These are phyloP conservation scores for Phacellophora camtschatica DNA, from an alignment of 30 jellyfish, hydroid and myxozoan genomes.

Conservation along the genomic window DNA sequence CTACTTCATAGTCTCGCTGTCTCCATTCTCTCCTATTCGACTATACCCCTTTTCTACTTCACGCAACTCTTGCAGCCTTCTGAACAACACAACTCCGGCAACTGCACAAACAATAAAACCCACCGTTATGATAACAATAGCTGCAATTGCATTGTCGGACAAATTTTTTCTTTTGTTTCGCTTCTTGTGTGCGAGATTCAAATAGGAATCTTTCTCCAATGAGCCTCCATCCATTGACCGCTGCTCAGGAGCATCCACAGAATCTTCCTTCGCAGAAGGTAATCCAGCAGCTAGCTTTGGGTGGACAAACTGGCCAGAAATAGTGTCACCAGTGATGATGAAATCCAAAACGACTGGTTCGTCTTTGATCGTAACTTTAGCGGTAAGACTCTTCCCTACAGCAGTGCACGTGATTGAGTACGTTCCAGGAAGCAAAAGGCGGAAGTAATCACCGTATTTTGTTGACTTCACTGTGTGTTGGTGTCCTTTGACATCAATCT, in stretches of 20 bases:
- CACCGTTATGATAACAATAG: constrained; percentile 81
- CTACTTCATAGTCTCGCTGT: constrained; percentile 27
- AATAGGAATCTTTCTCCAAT: constrained; percentile 8
- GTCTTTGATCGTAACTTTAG: constrained; percentile 23
- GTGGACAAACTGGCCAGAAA: constrained; percentile 68
- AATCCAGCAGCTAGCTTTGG: constrained; percentile 6
- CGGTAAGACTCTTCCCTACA: constrained; percentile 52
- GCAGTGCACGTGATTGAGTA: constrained; percentile 79
- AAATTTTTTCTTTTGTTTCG: constrained; percentile 29
- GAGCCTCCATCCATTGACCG: constrained; percentile 34
- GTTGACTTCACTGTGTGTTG: constrained; percentile 67
- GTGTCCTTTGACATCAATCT: constrained; percentile 67
- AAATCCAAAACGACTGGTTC: constrained; percentile 58
- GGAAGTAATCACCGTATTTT: constrained; percentile 86
- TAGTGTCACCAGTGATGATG: constrained; percentile 67
- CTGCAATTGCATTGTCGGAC: constrained; percentile 91
- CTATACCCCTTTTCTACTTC: constrained; percentile 84
- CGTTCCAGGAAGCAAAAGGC: constrained; percentile 94
- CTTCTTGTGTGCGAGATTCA: constrained; percentile 27
- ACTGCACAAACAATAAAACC: constrained; percentile 88
- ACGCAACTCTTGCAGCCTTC: constrained; percentile 85
- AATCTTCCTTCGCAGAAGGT: constrained; percentile 42
- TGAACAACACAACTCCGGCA: constrained; percentile 93
- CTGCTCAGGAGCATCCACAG: constrained; percentile 56
- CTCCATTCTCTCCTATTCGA: constrained; percentile 57